These are phyloP conservation scores for Drosophila ohnishii DNA, from an alignment of 1,140 invertebrate species.

Conservation along the genomic window DNA sequence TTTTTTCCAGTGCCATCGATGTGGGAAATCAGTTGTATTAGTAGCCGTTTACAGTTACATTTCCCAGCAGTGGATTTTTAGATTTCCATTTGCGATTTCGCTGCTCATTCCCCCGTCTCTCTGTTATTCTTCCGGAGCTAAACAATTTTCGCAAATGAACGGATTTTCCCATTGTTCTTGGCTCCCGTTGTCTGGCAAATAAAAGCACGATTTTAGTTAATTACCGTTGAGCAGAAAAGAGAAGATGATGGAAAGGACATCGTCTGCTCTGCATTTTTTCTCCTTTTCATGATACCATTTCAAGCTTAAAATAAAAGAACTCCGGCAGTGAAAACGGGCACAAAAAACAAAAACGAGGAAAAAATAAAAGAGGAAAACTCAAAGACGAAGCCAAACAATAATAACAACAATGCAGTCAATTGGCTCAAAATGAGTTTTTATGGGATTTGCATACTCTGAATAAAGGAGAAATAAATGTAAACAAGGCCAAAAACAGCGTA, in stretches of 20 bases:
- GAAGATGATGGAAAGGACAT: slow-evolving; percentile 24
- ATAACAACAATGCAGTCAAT: slow-evolving; percentile 71
- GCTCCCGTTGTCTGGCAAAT: slow-evolving; percentile 37
- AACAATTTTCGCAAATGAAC: slow-evolving; percentile 73
- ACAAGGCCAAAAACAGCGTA: slow-evolving; percentile 41
- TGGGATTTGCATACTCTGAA: slow-evolving; percentile 77
- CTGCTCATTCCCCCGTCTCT: slow-evolving; percentile 31
- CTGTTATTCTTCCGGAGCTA: slow-evolving; percentile 44
- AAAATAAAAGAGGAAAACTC: slow-evolving; percentile 6
- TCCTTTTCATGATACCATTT: slow-evolving; percentile 56
- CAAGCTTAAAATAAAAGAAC: slow-evolving; percentile 19
- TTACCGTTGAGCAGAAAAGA: slow-evolving; percentile 43
- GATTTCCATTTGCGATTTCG: slow-evolving; percentile 48
- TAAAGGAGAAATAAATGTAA: slow-evolving; percentile 64
- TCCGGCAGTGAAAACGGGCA: slow-evolving; percentile 11
- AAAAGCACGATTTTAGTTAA: slow-evolving; percentile 69
- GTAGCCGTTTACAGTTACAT: slow-evolving; percentile 36
- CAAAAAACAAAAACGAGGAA: not conserved
- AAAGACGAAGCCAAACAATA: slow-evolving; percentile 19
- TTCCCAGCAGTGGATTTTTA: slow-evolving; percentile 42
- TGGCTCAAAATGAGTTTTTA: slow-evolving; percentile 80
- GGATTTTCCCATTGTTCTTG: slow-evolving; percentile 54
- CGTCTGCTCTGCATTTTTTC: slow-evolving; percentile 26
- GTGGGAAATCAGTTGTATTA: slow-evolving; percentile 40
- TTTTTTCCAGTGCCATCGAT: slow-evolving; percentile 20